phyloP scores from a whole-genome alignment of 2,113 vertebrate species.

The Aldabrachelys gigantea region DNA sequence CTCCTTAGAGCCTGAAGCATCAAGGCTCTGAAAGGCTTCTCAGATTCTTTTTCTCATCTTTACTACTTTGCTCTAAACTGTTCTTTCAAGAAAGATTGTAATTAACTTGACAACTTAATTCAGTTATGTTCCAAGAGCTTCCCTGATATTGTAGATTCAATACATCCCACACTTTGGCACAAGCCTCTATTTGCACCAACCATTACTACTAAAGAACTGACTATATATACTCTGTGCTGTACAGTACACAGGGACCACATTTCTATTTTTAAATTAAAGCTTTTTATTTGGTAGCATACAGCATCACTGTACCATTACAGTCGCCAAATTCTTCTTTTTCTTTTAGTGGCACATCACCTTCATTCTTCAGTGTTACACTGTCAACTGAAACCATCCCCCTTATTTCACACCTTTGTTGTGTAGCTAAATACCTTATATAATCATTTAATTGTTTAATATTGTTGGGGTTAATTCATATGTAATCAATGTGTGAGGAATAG shows the following conservation, averaged over 20 bases:
- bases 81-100: slow-evolving; percentile 33
- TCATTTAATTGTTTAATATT: background rate
- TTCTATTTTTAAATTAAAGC: background rate
- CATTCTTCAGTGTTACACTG: slow-evolving; percentile 14
- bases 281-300: background rate
- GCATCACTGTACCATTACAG: background rate
- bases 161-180: background rate
- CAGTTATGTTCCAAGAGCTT: background rate
- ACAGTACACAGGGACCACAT: background rate
- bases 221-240: background rate
- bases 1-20: background rate
- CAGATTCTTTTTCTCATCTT: background rate
- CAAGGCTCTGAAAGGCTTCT: background rate
- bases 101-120: slow-evolving; percentile 9
- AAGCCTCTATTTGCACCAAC: background rate
- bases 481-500: background rate
- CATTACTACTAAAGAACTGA: background rate
- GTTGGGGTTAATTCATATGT: too few species aligned
- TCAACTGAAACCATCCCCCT: slow-evolving; percentile 48
- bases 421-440: background rate
- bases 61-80: slow-evolving; percentile 19
- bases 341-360: background rate
- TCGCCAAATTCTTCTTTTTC: background rate
- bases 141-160: background rate
- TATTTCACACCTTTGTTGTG: slow-evolving; percentile 30